Evolutionary conservation across 2,113 vertebrate genomes (phyloP), one percentile per base, ranked within the genome.

Genomic region (Poecilia latipinna): DNA sequence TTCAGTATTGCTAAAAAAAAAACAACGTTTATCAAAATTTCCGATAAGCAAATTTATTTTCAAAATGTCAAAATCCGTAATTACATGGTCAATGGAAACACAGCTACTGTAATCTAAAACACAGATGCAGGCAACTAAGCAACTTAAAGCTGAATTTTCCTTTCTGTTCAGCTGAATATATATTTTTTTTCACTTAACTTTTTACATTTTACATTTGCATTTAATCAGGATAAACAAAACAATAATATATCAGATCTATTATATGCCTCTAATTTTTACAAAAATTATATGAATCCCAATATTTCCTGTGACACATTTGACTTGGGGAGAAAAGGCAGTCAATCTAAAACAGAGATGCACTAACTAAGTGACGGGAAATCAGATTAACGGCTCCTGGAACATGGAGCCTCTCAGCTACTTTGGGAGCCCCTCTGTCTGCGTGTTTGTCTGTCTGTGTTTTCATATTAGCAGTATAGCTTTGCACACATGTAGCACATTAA

Each of bases 401-500:
- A 80, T 68, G 82, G 65, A 61, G 42, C 42, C 85, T 83, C 35
- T 72, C 48, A 68, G 63, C 57, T 12, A 1, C 75, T 68, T 13
- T 60, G 44, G 65, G 63, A 71, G 70, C 68, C 29, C 54, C 63
- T 77, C 33, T 54, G 37, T 76, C 31, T 65, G 57, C 35, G 6
- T 65, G 51, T 68, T 72, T 85, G 61, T 77, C 69, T 79, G 62
- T 68, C 42, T 70, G 32, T 77, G 61, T 42, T 32, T 68, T 70
- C 48, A 66, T 67, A 70, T 87, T 65, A 77, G 86, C 42, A 76
- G 11, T 10, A 15, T 54, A 62, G 63, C 33, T 51, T n/a, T 60
- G 77, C 75, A 85, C 75, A 87, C 68, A 85, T 81, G 80, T 61
- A 54, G 12, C 6, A 71, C 69, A 81, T 83, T 83, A 81, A 10